These are phyloP conservation scores for Xiphophorus maculatus DNA, from an alignment of 2,113 vertebrate genomes.

Conservation along the genomic window DNA sequence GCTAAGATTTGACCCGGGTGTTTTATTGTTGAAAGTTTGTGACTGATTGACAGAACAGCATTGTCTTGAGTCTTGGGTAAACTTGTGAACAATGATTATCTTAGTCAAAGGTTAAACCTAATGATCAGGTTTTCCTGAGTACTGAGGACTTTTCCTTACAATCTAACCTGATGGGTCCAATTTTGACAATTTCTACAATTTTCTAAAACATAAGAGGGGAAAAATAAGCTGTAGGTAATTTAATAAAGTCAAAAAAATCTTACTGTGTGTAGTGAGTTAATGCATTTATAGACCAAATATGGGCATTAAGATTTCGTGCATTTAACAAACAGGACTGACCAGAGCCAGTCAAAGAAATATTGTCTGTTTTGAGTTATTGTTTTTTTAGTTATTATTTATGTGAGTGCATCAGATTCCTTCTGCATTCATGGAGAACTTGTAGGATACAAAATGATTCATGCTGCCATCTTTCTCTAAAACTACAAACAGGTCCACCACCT, in stretches of 20 bases:
- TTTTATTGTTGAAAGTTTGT: neutral
- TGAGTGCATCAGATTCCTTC: neutral
- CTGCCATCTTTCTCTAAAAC: neutral
- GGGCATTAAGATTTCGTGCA: neutral
- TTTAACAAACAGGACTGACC: neutral
- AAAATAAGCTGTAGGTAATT: neutral
- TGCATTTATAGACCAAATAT: neutral
- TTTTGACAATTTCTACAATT: neutral
- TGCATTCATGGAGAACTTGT: neutral
- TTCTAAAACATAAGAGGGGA: neutral
- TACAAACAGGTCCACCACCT: conserved; percentile 74
- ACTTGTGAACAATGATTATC: neutral
- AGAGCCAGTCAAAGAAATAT: neutral
- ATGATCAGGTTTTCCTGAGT: neutral
- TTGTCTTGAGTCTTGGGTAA: neutral
- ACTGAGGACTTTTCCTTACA: neutral
- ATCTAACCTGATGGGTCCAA: neutral
- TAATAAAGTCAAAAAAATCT: neutral
- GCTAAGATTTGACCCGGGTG: neutral
- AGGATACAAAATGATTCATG: neutral
- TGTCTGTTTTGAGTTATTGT: no score
- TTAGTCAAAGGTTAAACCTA: neutral
- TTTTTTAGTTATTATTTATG: neutral
- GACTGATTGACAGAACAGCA: neutral
- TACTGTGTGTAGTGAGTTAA: neutral